A percentile compares a stretch with the other conserved stretches of the same genome.
Evolutionary conservation across 1,140 invertebrate genomes (phyloP).

Genomic region (Anastatus disparis): DNA sequence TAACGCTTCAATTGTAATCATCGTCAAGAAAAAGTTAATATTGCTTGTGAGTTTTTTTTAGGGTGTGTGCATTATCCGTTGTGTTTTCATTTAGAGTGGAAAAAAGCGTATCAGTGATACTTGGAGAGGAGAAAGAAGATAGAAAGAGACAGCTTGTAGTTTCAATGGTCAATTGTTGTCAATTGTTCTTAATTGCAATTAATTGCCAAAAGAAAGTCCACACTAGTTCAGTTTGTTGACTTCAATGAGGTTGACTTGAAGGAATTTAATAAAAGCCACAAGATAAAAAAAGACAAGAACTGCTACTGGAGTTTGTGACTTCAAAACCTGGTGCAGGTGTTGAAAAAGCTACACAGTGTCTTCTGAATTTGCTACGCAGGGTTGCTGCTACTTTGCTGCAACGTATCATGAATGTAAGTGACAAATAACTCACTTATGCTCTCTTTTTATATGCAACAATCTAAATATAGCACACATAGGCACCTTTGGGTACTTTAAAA

Average conservation of each 20-base stretch:
- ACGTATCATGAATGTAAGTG: slow-evolving; percentile 41
- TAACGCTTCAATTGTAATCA: too few relatives aligned
- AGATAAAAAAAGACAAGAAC: too few relatives aligned
- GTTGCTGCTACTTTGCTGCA: slow-evolving; percentile 17
- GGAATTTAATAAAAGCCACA: too few relatives aligned
- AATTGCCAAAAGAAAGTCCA: slow-evolving; percentile 34
- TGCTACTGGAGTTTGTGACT: neutral
- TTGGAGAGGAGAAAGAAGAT: neutral
- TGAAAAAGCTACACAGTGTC: neutral
- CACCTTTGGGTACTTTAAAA: slow-evolving; percentile 14
- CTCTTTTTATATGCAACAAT: neutral
- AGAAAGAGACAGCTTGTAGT: neutral
- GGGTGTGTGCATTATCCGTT: too few relatives aligned
- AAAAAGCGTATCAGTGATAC: too few relatives aligned
- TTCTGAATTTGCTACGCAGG: neutral
- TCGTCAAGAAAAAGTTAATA: too few relatives aligned
- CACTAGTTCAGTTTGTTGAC: slow-evolving; percentile 9
- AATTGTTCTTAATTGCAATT: slow-evolving; percentile 34
- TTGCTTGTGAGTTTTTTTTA: too few relatives aligned
- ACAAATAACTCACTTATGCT: neutral
- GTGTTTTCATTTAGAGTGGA: neutral
- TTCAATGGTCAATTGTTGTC: slow-evolving; percentile 17
- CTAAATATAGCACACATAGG: slow-evolving; percentile 15
- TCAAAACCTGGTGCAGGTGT: slow-evolving; percentile 1
- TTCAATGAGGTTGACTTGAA: neutral